Conservation (phyloP, 2,113 vertebrate species). For the Oceanites oceanicus region DNA sequence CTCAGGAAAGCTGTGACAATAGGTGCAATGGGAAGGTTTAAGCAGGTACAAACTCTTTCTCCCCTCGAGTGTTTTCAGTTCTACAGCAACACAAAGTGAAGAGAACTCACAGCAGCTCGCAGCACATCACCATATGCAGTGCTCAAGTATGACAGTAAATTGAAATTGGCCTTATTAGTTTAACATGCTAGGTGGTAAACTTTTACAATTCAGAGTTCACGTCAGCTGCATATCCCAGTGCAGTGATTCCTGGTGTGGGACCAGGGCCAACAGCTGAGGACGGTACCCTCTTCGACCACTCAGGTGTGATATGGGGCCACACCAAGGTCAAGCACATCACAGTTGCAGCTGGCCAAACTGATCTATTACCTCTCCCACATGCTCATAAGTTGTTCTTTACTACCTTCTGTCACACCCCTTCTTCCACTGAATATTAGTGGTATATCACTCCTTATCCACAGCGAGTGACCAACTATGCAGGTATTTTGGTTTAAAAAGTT, state of each 20-base stretch:
- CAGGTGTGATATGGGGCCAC: neutral
- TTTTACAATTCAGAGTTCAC: neutral
- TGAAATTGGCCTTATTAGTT: neutral
- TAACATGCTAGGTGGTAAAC: neutral
- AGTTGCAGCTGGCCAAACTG: accelerated
- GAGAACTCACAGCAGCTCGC: neutral
- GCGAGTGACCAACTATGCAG: neutral
- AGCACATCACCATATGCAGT: neutral
- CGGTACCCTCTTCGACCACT: neutral
- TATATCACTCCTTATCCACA: neutral
- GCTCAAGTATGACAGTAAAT: neutral
- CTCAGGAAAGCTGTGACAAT: neutral
- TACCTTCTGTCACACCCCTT: neutral
- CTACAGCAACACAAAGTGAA: neutral
- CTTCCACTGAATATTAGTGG: neutral
- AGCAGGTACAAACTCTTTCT: neutral
- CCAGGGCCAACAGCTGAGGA: neutral
- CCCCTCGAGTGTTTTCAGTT: neutral
- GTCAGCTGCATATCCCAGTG: neutral
- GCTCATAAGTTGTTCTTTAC: neutral
- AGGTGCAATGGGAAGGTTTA: neutral
- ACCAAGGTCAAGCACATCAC: accelerated
- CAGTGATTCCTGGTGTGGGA: neutral
- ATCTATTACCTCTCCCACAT: neutral
- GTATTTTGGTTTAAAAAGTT: neutral